Evolutionary conservation across 2,113 vertebrate species (phyloP).

Genomic region (Eclectus roratus): DNA sequence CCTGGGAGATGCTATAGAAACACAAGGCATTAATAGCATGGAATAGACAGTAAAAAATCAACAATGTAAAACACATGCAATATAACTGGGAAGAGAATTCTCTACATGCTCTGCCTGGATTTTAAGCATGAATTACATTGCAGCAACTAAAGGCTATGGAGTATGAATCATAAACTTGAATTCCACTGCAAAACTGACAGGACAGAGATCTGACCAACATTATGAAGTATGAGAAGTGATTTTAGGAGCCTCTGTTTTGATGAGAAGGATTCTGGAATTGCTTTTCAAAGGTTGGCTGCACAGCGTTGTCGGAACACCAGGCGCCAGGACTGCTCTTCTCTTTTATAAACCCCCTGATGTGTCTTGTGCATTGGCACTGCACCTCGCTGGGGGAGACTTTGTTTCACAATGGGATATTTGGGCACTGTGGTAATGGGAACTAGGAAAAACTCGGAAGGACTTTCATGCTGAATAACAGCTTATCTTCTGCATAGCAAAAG

Average conservation of each 20-base stretch:
- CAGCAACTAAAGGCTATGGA: not conserved
- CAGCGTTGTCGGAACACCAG: not conserved
- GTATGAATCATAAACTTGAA: not conserved
- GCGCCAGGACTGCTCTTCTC: conserved; percentile 34
- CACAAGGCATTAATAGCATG: not conserved
- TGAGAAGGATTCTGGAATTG: not conserved
- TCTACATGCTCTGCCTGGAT: not conserved
- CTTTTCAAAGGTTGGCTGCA: conserved; percentile 35
- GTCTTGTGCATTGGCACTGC: conserved; percentile 11
- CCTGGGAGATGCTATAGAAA: not conserved
- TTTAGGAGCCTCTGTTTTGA: conserved; percentile 28
- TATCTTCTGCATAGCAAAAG: conserved; percentile 13
- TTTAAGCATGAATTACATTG: not conserved
- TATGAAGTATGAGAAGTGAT: not conserved
- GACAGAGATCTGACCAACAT: not conserved
- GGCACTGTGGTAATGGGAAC: conserved; percentile 17
- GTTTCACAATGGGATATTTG: conserved; percentile 52
- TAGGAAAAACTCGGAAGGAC: not conserved
- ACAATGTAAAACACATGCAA: not conserved
- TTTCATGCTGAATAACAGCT: conserved; percentile 7
- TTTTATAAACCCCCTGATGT: conserved; percentile 51
- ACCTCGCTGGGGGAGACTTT: conserved; percentile 34
- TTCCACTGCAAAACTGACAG: not conserved
- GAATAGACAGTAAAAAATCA: not conserved
- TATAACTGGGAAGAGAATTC: not conserved